These are phyloP conservation scores for Sebastes minor DNA, from an alignment of 2,797 vertebrate species.

Conservation along the genomic window DNA sequence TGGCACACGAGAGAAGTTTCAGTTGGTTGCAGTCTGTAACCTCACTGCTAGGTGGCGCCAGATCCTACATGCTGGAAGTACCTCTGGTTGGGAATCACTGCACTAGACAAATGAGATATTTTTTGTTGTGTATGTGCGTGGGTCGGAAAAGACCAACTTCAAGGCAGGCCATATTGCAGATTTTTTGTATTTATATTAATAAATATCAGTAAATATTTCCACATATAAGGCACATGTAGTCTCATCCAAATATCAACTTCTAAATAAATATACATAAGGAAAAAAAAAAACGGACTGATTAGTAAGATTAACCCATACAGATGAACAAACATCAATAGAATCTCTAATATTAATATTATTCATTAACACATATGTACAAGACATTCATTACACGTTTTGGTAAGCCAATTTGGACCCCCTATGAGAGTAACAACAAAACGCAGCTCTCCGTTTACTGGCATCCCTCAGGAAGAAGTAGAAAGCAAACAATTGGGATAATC, in stretches of 20 bases:
- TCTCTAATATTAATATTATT: conserved; percentile 16
- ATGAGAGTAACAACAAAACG: conserved; percentile 32
- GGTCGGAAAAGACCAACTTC: not conserved
- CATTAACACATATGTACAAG: conserved; percentile 34
- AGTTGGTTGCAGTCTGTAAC: no score
- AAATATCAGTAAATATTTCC: conserved; percentile 44
- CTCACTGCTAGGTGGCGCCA: no score
- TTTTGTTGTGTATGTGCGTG: not conserved
- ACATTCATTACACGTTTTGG: conserved; percentile 36
- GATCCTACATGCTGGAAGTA: no score
- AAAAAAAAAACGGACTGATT: conserved; percentile 17
- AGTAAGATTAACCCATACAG: conserved; percentile 6
- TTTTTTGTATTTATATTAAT: conserved; percentile 39
- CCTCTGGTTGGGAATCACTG: not conserved
- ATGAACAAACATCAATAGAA: conserved; percentile 30
- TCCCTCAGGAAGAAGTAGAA: conserved; percentile 41
- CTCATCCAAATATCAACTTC: conserved; percentile 24
- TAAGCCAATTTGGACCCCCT: not conserved
- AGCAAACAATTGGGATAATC: conserved; percentile 69
- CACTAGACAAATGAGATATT: not conserved
- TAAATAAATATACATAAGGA: not conserved
- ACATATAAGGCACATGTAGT: conserved; percentile 74
- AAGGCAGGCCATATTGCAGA: not conserved
- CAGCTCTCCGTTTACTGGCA: conserved; percentile 20
- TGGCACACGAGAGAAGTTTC: no score